Conservation (phyloP, 2,888 invertebrate species). For the Nomada fabriciana region DNA sequence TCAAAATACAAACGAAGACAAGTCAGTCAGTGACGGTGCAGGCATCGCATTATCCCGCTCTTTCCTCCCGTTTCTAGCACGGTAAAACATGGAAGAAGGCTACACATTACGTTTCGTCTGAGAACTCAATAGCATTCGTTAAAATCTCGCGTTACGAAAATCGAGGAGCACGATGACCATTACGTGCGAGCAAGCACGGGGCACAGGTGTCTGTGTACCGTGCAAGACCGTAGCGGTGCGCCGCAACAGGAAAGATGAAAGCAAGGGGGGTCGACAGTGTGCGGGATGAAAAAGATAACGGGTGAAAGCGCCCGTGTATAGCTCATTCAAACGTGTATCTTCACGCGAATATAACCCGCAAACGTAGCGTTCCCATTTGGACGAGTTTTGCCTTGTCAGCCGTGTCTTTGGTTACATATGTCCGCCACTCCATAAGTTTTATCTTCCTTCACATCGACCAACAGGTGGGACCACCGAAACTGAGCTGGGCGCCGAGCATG, state of each 20-base stretch:
- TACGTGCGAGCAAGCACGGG: conserved; percentile 2
- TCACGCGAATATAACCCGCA: conserved; percentile 23
- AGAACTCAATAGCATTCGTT: background rate
- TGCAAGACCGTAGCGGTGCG: conserved; percentile 16
- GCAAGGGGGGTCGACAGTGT: background rate
- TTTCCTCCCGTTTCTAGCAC: background rate
- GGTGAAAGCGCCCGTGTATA: conserved; percentile 51
- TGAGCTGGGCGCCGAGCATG: conserved; percentile 23
- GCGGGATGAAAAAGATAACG: conserved; percentile 48
- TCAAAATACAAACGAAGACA: conserved; percentile 19
- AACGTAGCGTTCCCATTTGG: background rate
- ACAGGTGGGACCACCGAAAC: conserved; percentile 58
- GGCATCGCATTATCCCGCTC: background rate
- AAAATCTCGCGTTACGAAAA: conserved; percentile 53
- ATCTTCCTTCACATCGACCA: conserved; percentile 32
- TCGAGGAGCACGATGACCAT: conserved; percentile 14
- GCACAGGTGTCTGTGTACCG: conserved; percentile 32
- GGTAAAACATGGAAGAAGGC: conserved; percentile 1
- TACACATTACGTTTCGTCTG: background rate
- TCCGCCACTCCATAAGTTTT: conserved; percentile 20
- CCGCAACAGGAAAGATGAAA: background rate
- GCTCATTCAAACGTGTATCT: conserved; percentile 1
- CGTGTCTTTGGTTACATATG: conserved; percentile 12
- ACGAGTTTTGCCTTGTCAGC: background rate
- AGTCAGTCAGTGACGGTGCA: background rate